These are phyloP conservation scores for Aphelocoma coerulescens DNA, from an alignment of 2,113 vertebrate genomes.

Conservation along the genomic window DNA sequence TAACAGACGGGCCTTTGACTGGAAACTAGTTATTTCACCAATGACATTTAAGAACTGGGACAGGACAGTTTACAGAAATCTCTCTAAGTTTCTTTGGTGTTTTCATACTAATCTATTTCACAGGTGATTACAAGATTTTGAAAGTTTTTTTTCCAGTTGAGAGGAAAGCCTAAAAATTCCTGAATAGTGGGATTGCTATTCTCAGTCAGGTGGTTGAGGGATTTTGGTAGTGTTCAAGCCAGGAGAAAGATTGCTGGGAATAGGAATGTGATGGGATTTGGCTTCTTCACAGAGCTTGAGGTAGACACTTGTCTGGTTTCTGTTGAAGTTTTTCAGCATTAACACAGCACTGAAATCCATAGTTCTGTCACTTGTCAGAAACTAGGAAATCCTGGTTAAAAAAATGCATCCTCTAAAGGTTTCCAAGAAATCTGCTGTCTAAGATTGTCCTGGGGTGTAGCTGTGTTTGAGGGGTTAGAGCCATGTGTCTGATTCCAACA, in stretches of 20 bases:
- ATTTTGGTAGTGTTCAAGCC: not conserved
- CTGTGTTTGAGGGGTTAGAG: not conserved
- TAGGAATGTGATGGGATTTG: not conserved
- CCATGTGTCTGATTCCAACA: not conserved
- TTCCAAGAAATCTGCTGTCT: not conserved
- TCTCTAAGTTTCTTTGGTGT: accelerated
- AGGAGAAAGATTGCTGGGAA: not conserved
- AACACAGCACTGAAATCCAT: accelerated
- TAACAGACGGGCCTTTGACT: not conserved
- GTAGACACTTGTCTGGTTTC: not conserved
- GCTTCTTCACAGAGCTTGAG: not conserved
- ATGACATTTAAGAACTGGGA: not conserved
- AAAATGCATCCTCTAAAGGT: not conserved
- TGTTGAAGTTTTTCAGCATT: not conserved
- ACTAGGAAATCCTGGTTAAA: not conserved
- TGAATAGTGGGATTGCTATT: not conserved
- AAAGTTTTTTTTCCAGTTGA: not conserved
- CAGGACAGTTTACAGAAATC: not conserved
- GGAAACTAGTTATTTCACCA: not conserved
- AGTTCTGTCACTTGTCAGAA: not conserved
- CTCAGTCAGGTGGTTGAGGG: accelerated
- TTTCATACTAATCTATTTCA: not conserved
- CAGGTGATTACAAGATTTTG: not conserved
- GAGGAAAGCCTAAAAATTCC: not conserved
- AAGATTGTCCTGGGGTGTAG: not conserved